Base-by-base conservation (phyloP, 2,888 invertebrate genomes). In the Tupiocoris notatus region DNA sequence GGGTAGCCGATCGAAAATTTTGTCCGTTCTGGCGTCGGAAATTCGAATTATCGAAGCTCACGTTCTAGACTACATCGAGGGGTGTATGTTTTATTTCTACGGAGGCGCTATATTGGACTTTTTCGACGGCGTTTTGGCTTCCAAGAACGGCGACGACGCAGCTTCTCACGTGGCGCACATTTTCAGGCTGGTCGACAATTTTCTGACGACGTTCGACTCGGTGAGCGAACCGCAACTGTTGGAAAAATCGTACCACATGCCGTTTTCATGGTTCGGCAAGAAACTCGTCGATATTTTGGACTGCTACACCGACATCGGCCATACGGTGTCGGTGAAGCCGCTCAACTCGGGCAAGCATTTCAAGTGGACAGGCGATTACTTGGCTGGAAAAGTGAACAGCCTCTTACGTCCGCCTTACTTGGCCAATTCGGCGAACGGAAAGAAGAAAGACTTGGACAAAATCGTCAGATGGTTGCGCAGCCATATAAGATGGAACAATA, bases 251-350 rank as follows among this genome's bases (percentile, higher is more conserved):
- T 67, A 71, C n/a, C 71, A 73, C 57, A 23, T 78, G 16, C 78
- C 78, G 18, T 76, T 67, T n/a, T 78, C 78, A 2, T 78, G 78
- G 78, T 78, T 78, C 25, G 78, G 76, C 1, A 76, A 76, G 24
- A 78, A 78, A 23, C 17, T 78, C 12, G 20, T 78, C 16, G 78
- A 78, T 57, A 64, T 76, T 62, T 22, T 78, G 7, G 76, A 78
- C n/a, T 67, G 67, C 23, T 78, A 61, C 62, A 2, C 57, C 6
- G 66, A 58, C 18, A 39, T 65, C 16, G 66, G 73, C 39, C 70
- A 78, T 23, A 21, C 66, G 17, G 57, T 76, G 12, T 61, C 68
- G 9, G 22, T 78, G 2, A 57, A 62, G 56, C 71, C 73, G 0
- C 64, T 61, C 12, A 2, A 22, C 1, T 67, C 71, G 0, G 62